Conservation (phyloP, 2,888 invertebrate genomes). For the Prionchulus punctatus region DNA sequence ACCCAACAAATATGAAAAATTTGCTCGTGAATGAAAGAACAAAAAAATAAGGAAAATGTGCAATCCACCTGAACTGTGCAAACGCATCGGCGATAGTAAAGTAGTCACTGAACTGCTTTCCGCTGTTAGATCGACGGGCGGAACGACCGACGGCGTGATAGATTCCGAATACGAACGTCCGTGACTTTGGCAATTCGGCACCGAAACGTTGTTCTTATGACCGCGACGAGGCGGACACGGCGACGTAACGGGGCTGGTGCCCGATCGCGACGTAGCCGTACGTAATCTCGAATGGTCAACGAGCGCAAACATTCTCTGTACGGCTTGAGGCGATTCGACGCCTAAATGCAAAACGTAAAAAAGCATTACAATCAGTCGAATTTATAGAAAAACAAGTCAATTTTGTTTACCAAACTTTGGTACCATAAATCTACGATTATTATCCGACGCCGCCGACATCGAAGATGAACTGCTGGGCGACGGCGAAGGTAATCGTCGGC, state of each 20-base stretch:
- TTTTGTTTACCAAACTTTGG: constrained; percentile 38
- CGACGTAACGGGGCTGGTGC: background rate
- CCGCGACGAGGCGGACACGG: background rate
- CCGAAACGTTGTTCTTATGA: background rate
- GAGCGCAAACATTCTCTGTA: constrained; percentile 78
- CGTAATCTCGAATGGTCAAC: constrained; percentile 14
- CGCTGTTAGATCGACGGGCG: constrained; percentile 11
- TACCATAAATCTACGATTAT: constrained; percentile 30
- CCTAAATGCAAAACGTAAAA: too few relatives aligned
- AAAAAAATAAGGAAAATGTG: too few relatives aligned
- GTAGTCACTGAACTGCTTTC: constrained; percentile 14
- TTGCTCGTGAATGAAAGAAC: too few relatives aligned
- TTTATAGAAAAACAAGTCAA: background rate
- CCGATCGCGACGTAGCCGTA: background rate
- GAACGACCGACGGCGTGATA: background rate
- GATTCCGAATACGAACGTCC: background rate
- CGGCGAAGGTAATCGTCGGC: constrained; percentile 75
- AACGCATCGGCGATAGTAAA: background rate
- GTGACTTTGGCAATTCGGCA: background rate
- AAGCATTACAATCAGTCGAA: background rate
- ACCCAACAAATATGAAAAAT: too few relatives aligned
- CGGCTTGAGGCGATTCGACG: constrained; percentile 91
- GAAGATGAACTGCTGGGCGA: constrained; percentile 62
- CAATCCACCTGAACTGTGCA: background rate
- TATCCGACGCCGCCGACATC: constrained; percentile 59